phyloP scores from a whole-genome alignment of 2,888 invertebrate species.

The Cataglyphis livida region DNA sequence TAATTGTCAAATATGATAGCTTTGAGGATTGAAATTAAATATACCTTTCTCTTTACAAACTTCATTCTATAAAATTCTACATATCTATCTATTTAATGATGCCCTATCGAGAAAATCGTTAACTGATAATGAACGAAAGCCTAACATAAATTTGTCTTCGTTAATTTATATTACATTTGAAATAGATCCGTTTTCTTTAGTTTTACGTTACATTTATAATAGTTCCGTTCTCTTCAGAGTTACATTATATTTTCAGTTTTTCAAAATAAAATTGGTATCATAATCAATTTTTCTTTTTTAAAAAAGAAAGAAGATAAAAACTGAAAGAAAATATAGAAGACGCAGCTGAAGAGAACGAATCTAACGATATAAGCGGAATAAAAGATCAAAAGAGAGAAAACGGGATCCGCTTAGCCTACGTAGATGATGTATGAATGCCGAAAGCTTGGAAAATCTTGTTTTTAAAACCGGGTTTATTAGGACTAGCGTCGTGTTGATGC shows the following conservation, averaged over 20 bases:
- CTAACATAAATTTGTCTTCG: background rate
- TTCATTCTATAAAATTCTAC: background rate
- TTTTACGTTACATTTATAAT: background rate
- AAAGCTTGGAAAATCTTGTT: constrained; percentile 94
- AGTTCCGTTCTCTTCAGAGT: constrained; percentile 33
- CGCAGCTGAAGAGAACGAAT: constrained; percentile 32
- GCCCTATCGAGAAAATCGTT: background rate
- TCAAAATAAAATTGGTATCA: constrained; percentile 42
- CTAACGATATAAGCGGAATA: constrained; percentile 53
- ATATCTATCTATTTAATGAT: constrained; percentile 29
- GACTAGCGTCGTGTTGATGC: constrained; percentile 85
- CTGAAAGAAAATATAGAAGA: background rate
- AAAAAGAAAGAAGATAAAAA: background rate
- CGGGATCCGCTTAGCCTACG: constrained; percentile 76
- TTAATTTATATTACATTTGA: background rate
- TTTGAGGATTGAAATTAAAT: constrained; percentile 8
- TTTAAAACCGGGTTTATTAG: constrained; percentile 92
- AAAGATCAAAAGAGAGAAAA: constrained; percentile 64
- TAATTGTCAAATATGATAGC: background rate
- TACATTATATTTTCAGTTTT: constrained; percentile 33
- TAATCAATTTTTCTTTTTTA: background rate
- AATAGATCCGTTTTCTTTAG: background rate
- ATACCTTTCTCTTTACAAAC: background rate
- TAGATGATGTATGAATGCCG: constrained; percentile 90
- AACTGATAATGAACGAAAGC: background rate